phyloP scores from a whole-genome alignment of 2,888 invertebrate species.

The Ceraclea dissimilis region DNA sequence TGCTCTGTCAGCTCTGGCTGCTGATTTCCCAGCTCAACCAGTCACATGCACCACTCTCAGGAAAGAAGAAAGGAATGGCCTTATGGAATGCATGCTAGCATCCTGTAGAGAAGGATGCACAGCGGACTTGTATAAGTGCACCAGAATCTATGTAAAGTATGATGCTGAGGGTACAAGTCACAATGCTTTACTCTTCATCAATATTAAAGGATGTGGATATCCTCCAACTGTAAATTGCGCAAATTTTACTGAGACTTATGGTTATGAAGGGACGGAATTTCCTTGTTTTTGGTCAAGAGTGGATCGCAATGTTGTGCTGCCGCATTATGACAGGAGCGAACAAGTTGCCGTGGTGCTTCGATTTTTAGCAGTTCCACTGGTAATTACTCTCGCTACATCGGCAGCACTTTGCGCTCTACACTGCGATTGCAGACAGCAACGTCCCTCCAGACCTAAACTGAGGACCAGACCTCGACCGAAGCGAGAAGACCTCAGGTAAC shows the following conservation, averaged over 20 bases:
- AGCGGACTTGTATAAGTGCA: conserved; percentile 65
- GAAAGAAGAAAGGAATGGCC: conserved; percentile 61
- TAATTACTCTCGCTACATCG: conserved; percentile 76
- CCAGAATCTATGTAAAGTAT: conserved; percentile 59
- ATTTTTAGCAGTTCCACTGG: conserved; percentile 77
- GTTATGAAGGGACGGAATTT: conserved; percentile 59
- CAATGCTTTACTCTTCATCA: conserved; percentile 62
- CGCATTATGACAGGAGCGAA: conserved; percentile 74
- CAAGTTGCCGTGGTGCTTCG: conserved; percentile 76
- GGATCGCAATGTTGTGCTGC: conserved; percentile 74
- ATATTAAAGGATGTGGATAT: conserved; percentile 79
- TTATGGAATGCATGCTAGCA: conserved; percentile 74
- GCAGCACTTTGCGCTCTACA: conserved; percentile 80
- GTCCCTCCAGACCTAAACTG: conserved; percentile 54
- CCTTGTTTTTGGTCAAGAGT: conserved; percentile 67
- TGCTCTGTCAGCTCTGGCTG: conserved; percentile 54
- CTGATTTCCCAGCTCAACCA: conserved; percentile 67
- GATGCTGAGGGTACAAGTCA: conserved; percentile 44
- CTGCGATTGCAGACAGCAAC: conserved; percentile 73
- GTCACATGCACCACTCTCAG: conserved; percentile 66
- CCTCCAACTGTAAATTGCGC: conserved; percentile 70
- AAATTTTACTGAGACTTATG: conserved; percentile 65
- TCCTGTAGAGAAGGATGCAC: conserved; percentile 77
- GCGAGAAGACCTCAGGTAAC: conserved; percentile 23
- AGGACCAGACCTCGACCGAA: conserved; percentile 52